Base-by-base conservation (phyloP, 64 coral and sea anemone species). In the Cladopsammia gracilis region DNA sequence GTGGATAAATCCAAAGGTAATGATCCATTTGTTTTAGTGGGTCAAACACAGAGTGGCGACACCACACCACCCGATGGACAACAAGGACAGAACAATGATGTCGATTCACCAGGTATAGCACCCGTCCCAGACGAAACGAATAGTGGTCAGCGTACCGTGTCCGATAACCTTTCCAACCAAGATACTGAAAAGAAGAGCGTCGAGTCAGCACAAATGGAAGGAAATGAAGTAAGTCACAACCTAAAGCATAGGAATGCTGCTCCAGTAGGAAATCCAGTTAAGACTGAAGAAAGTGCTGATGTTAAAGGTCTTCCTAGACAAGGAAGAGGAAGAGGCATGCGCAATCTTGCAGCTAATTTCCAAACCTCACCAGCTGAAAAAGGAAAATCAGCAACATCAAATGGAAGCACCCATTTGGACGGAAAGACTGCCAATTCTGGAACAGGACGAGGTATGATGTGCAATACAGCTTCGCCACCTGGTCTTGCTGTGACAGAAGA, bases 401-500 rank as follows among this genome's bases (percentile, higher is more conserved):
- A 74, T 19, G 71, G 1, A 47, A 19, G 6, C 25, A 71, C 68
- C 2, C 25, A 3, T 4, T 26, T 71, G 13, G 0, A 26, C 1
- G 24, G 9, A 4, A 4, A 34, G 7, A 14, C 0, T 58, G 50
- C 19, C 20, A 13, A 79, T 53, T 2, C 0, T 15, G 25, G 11
- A 42, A 26, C 3, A 25, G 53, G n/a, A 19, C 48, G 14, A 26
- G 78, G 22, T 7, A 81, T n/a, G 1, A 62, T 11, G n/a, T n/a
- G n/a, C n/a, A n/a, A n/a, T 2, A 6, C 0, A 0, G 5, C 24
- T 81, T 20, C 58, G 0, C 62, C 64, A 52, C 82, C 82, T 23
- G 82, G 82, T 50, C 82, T 86, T 3, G 6, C 1, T 23, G 82
- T 70, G 15, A 86, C 82, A 6, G 50, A 15, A 5, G 82, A 70